phyloP scores from a whole-genome alignment of 2,113 vertebrate species.

The Scopus umbretta region DNA sequence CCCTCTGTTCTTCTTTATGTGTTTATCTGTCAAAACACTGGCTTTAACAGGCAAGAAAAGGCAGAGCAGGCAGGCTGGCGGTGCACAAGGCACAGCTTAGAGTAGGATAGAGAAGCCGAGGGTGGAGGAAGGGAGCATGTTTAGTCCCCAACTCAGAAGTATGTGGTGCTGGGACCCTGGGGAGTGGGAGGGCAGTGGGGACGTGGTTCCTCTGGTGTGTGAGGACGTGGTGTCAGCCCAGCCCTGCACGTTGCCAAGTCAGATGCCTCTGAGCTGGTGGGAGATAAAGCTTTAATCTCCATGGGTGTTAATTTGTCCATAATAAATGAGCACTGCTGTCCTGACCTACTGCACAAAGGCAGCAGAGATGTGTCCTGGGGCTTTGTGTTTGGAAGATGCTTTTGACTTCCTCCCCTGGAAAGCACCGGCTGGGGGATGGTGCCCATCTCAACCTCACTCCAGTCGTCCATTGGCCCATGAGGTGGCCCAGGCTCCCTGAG shows the following conservation, averaged over 20 bases:
- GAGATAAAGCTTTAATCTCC: conserved; percentile 35
- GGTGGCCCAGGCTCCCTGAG: neutral
- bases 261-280: neutral
- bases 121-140: neutral
- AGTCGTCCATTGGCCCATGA: neutral
- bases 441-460: neutral
- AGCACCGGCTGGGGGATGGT: neutral
- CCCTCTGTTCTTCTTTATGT: neutral
- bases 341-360: neutral
- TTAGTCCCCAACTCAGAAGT: neutral
- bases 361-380: neutral
- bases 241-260: neutral
- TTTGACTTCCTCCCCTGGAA: neutral
- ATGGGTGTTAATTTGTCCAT: neutral
- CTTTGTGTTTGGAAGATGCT: neutral
- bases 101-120: neutral
- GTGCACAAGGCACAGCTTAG: neutral
- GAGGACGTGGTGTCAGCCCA: neutral
- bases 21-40: neutral
- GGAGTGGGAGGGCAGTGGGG: rapidly evolving
- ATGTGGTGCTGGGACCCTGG: neutral
- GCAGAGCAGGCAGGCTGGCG: neutral
- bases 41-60: neutral
- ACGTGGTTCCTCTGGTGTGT: rapidly evolving
- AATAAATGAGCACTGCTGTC: neutral